A percentile compares a stretch with the other conserved stretches of the same genome.
phyloP scores from a whole-genome alignment of 2,113 vertebrate species.

The Oxyruncus cristatus region DNA sequence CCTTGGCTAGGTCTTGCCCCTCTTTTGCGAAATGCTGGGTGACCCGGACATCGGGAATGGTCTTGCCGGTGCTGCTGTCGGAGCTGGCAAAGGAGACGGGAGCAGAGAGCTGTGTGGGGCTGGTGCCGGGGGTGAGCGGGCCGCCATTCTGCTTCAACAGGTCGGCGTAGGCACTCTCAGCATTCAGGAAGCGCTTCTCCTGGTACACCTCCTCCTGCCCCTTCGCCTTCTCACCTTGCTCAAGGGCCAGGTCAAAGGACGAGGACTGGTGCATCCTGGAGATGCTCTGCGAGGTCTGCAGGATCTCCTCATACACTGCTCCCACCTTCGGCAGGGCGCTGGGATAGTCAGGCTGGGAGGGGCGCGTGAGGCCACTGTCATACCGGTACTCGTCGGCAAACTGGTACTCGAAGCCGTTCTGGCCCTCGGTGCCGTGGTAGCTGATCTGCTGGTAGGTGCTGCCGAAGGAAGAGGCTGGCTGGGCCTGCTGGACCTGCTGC shows the following conservation, averaged over 20 bases:
- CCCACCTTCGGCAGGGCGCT: slow-evolving; percentile 72
- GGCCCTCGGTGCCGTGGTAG: slow-evolving; percentile 61
- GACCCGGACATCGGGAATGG: slow-evolving; percentile 84
- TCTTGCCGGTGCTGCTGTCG: slow-evolving; percentile 66
- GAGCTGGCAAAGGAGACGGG: slow-evolving; percentile 84
- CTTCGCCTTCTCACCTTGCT: slow-evolving; percentile 67
- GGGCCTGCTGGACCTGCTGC: slow-evolving; percentile 80
- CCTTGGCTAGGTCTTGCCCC: slow-evolving; percentile 81
- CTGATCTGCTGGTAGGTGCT: slow-evolving; percentile 71
- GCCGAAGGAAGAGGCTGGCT: slow-evolving; percentile 70
- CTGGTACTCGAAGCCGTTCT: slow-evolving; percentile 75
- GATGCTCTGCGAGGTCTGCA: slow-evolving; percentile 81
- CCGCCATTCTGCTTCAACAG: slow-evolving; percentile 75
- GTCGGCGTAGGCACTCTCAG: slow-evolving; percentile 78
- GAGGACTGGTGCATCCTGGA: slow-evolving; percentile 79
- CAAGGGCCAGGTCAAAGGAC: slow-evolving; percentile 69
- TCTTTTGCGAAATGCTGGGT: slow-evolving; percentile 93
- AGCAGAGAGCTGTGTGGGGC: slow-evolving; percentile 90
- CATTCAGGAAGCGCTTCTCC: slow-evolving; percentile 87
- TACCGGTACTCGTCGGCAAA: slow-evolving; percentile 83
- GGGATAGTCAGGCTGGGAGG: slow-evolving; percentile 74
- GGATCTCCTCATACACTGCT: slow-evolving; percentile 88
- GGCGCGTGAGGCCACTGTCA: not conserved
- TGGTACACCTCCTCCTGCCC: slow-evolving; percentile 45
- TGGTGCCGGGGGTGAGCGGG: slow-evolving; percentile 91